phyloP scores from a whole-genome alignment of 2,888 invertebrate species.

The Ptilodon capucinus region DNA sequence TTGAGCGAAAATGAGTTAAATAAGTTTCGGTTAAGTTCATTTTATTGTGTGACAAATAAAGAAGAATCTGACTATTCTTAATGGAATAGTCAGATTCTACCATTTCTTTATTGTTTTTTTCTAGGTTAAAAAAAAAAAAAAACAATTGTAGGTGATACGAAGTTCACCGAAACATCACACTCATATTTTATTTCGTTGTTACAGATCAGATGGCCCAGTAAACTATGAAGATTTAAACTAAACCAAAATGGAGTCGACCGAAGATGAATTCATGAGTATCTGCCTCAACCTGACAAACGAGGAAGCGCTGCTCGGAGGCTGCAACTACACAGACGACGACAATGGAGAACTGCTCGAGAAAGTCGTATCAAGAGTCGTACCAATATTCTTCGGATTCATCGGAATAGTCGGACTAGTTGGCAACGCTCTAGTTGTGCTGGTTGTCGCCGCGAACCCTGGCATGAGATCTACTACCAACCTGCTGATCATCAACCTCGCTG shows the following conservation, averaged over 20 bases:
- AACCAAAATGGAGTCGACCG: conserved; percentile 64
- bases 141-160: too few relatives aligned
- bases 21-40: too few relatives aligned
- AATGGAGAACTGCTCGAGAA: conserved; percentile 83
- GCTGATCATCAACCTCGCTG: conserved; percentile 93
- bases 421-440: conserved; percentile 93
- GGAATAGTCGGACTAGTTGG: conserved; percentile 94
- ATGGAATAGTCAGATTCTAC: too few relatives aligned
- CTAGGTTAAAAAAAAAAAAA: too few relatives aligned
- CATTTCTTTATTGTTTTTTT: too few relatives aligned
- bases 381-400: conserved; percentile 92
- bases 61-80: too few relatives aligned
- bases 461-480: conserved; percentile 97
- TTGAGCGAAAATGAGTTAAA: too few relatives aligned
- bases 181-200: conserved; percentile 47
- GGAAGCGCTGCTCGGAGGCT: conserved; percentile 57
- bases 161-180: too few relatives aligned
- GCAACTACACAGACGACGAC: conserved; percentile 70
- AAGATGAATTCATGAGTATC: conserved; percentile 72
- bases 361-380: conserved; percentile 88
- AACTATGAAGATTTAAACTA: conserved; percentile 40
- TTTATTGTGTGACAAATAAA: too few relatives aligned
- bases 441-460: conserved; percentile 93
- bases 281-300: conserved; percentile 69
- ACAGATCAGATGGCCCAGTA: conserved; percentile 39